Base-by-base conservation (phyloP, 2,888 invertebrate species). In the Lepetodrilus schrolli region DNA sequence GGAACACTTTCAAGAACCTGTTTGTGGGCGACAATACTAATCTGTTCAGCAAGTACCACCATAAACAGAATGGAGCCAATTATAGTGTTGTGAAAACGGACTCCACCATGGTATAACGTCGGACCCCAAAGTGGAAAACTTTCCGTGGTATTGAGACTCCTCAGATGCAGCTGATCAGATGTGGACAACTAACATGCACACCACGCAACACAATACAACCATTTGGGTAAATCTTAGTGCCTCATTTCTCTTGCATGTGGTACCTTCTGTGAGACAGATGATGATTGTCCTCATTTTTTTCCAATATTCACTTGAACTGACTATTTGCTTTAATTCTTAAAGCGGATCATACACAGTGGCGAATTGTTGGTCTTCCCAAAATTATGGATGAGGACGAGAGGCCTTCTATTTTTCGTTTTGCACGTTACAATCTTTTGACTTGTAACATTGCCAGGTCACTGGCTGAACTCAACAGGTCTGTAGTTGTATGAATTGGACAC, bases 1-100 rank as follows among this genome's bases (percentile, higher is more conserved):
- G 98, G 17, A 85, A 90, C 72, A 92, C 92, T 0, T 92, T 92
- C 80, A 85, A 84, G 74, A 84, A 80, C 70, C 75, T 89, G 71
- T 87, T 87, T 74, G 80, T 83, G 17, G 74, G 81, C 66, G 74
- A 74, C 58, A 74, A 74, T 23, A 30, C 72, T 8, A 68, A 72
- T 20, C 70, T 78, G 66, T 73, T 75, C 48, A 48, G 49, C 10
- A 78, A 75, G 51, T 69, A 69, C 36, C 75, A 72, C 36, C 50
- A 43, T 36, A 79, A 80, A 58, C 72, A 78, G 47, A 82, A 82
- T 70, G 84, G 81, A 8, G 70, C 79, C 7, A 73, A 74, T 13
- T 85, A 85, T 72, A 81, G 82, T 69, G 83, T 82, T 26, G 83
- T 83, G 1, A 83, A 81, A 72, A 85, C 86, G 1, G 86, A 87